Base-by-base conservation (phyloP, 1,140 invertebrate species). In the Caenorhabditis briggsae region DNA sequence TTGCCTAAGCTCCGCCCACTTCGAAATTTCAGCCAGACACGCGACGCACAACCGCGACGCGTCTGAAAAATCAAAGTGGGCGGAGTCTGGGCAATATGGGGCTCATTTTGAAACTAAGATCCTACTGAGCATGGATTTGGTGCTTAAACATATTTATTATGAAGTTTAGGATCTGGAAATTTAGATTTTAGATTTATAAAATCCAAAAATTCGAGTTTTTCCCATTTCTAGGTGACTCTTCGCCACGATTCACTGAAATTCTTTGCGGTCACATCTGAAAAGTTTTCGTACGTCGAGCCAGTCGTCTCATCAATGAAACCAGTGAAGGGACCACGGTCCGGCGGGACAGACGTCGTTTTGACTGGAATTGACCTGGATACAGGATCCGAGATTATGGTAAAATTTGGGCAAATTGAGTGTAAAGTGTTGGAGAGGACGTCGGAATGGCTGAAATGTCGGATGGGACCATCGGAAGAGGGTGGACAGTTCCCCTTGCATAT, bases 291-390 rank as follows among this genome's bases (percentile, higher is more conserved):
- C 65, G 90, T 90, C 1, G 87, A 92, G 70, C 91, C 91, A 5
- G 84, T 84, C n/a, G 91, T 92, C 41, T 23, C 58, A 23, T 83
- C 46, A 41, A 59, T 70, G 74, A 50, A 95, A 92, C 97, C 98
- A 1, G 93, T 94, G 0, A 93, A 96, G 50, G 98, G 98, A 0
- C 97, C 97, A 6, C 95, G 96, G 89, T 96, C 96, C 88, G 98
- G 97, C 48, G 97, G 97, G 2, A 98, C 97, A 0, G 95, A 96
- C 90, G 93, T 99, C 65, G 96, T 96, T 5, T 96, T 99, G 87
- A 95, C 95, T 86, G 98, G 98, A 18, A 94, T 95, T 88, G 96
- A 97, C 93, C 93, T 99, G 70, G 98, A 99, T 92, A 96, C 98
- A 90, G 98, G 98, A 6, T 96, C 96, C 41, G 95, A 95, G 86